phyloP scores from a whole-genome alignment of 1,140 invertebrate species.

The Cephus cinctus region DNA sequence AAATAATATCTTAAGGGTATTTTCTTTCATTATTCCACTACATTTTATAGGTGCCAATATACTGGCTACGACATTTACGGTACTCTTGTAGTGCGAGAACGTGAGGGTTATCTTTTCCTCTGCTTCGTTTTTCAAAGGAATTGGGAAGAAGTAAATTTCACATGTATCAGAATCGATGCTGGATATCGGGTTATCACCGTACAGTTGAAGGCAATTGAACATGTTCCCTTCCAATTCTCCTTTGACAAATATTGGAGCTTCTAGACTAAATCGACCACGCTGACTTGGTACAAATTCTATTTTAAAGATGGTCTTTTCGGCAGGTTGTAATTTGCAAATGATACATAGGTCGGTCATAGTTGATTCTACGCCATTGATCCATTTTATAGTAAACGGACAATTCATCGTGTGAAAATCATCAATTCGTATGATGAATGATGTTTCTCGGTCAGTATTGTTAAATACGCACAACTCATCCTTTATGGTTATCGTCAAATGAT shows the following conservation, averaged over 20 bases:
- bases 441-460: conserved; percentile 13
- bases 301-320: conserved; percentile 8
- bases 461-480: conserved; percentile 20
- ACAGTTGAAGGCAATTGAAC: conserved; percentile 26
- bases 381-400: conserved; percentile 19
- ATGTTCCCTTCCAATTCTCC: conserved; percentile 10
- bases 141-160: conserved; percentile 26
- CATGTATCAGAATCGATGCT: conserved; percentile 17
- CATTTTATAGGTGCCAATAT: conserved; percentile 6
- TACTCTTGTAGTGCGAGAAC: conserved; percentile 13
- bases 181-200: conserved; percentile 13
- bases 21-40: conserved; percentile 10
- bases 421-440: conserved; percentile 16
- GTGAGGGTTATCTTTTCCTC: conserved; percentile 19
- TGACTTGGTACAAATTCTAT: conserved; percentile 20
- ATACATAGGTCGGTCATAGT: conserved; percentile 6
- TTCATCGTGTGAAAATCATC: conserved; percentile 12
- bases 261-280: conserved; percentile 14
- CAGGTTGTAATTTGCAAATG: conserved; percentile 11
- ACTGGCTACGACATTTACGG: conserved; percentile 3
- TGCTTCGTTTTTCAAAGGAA: conserved; percentile 10
- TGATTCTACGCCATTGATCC: conserved; percentile 13
- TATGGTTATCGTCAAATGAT: no score
- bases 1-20: conserved; percentile 15
- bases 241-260: conserved; percentile 23